Evolutionary conservation across 2,797 vertebrate genomes (phyloP).

Genomic region (Lepus oiostolus): DNA sequence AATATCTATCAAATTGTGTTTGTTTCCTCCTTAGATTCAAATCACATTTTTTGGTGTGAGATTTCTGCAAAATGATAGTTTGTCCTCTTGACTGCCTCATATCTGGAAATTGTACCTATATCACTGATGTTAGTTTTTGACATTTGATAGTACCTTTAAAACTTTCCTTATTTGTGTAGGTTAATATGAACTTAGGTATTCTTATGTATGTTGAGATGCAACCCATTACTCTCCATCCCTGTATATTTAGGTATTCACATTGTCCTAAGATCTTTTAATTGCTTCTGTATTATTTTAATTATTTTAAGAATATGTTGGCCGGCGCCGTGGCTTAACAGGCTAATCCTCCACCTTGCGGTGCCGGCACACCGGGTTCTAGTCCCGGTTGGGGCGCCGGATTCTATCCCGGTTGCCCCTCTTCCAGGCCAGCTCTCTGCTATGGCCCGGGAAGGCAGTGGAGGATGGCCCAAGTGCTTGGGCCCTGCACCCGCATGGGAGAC

Average conservation of each 20-base stretch:
- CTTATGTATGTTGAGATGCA: not conserved
- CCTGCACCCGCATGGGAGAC: too few species aligned
- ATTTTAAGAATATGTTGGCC: not conserved
- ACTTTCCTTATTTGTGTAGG: not conserved
- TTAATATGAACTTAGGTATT: not conserved
- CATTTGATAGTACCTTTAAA: not conserved
- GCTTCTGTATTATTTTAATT: not conserved
- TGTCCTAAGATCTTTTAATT: not conserved
- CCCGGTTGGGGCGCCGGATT: too few species aligned
- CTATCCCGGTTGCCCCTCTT: too few species aligned
- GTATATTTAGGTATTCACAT: not conserved
- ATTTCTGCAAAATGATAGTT: not conserved
- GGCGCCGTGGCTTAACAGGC: too few species aligned
- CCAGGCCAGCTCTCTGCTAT: too few species aligned
- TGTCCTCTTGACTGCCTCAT: not conserved
- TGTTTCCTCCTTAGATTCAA: not conserved
- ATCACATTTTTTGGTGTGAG: slow-evolving; percentile 17
- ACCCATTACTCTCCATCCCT: not conserved
- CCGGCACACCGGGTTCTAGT: too few species aligned
- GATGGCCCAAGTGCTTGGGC: too few species aligned
- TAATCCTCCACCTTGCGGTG: too few species aligned
- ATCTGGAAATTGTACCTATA: not conserved
- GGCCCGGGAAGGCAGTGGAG: too few species aligned
- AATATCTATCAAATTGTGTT: not conserved
- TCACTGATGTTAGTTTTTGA: not conserved